phyloP scores from a whole-genome alignment of 2,113 vertebrate genomes.

The Eptatretus burgeri region DNA sequence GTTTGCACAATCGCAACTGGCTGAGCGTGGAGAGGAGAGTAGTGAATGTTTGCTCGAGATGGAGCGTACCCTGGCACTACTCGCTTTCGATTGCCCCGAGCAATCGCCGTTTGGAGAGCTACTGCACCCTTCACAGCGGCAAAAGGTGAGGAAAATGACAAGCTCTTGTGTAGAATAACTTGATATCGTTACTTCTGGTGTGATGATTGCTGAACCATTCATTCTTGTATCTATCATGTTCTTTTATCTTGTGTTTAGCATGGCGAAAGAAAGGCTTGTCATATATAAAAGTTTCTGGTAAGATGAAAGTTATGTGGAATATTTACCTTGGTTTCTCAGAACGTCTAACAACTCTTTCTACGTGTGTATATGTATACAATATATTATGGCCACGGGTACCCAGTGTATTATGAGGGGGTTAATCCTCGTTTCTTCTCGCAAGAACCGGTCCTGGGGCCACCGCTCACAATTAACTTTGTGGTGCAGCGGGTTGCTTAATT shows the following conservation, averaged over 20 bases:
- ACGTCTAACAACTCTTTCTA: no score
- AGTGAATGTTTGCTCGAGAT: conserved; percentile 82
- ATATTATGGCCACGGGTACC: no score
- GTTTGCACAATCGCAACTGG: conserved; percentile 85
- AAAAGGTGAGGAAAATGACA: conserved; percentile 31
- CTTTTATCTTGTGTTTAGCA: neutral
- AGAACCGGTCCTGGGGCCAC: no score
- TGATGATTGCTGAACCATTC: neutral
- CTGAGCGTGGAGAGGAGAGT: conserved; percentile 89
- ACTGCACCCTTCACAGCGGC: conserved; percentile 87
- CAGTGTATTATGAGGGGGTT: no score
- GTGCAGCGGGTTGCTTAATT: no score
- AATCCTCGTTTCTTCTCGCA: no score
- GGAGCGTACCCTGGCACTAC: conserved; percentile 67
- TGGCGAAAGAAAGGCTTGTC: neutral
- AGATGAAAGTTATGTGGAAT: no score
- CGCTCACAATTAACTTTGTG: no score
- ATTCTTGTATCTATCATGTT: neutral
- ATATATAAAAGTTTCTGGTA: no score
- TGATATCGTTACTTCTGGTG: neutral
- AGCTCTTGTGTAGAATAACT: neutral
- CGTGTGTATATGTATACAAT: no score
- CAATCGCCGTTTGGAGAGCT: conserved; percentile 86
- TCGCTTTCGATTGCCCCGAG: conserved; percentile 81
- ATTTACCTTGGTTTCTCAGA: no score